Base-by-base conservation (phyloP, 2,888 invertebrate genomes). In the Dermolepida albohirtum region DNA sequence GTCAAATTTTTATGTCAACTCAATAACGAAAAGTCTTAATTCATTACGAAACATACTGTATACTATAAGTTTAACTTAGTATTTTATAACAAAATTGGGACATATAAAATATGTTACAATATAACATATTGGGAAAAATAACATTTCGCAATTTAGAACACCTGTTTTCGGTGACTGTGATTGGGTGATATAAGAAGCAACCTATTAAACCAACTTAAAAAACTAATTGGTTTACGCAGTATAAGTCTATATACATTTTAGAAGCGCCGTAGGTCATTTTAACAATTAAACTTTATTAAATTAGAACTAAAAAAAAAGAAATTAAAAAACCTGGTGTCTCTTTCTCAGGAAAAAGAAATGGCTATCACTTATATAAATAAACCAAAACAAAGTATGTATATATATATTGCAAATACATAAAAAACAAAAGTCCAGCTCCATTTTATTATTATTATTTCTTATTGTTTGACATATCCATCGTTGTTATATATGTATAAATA, bases 301-400 rank as follows among this genome's bases (percentile, higher is more conserved):
- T n/a, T 39, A 7, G 17, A 7, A 55, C 29, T 41, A 27, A 66
- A 43, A 39, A 5, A n/a, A 47, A 47, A 14, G 1, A 12, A 12
- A 17, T 65, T 40, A 64, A 17, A 43, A 54, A 54, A 54, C 10
- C 16, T 29, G 22, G 68, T 68, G 64, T 68, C 67, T 64, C 68
- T 59, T 41, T 52, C 68, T 68, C 68, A 68, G 68, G 68, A 68
- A 62, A 51, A 44, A 47, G 17, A 41, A 52, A 67, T 67, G 63
- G 67, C 63, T 67, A 67, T 67, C 40, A 49, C 14, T 43, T 47
- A 59, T 49, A n/a, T 55, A 22, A 17, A 54, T 54, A 16, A 54
- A 44, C 41, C 44, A 27, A 59, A 44, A 52, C 11, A 34, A 27
- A 22, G n/a, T 12, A 57, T 43, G 4, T 22, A 22, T 47, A 66